These are phyloP conservation scores for Alectura lathami DNA, from an alignment of 2,113 vertebrate genomes.

Conservation along the genomic window DNA sequence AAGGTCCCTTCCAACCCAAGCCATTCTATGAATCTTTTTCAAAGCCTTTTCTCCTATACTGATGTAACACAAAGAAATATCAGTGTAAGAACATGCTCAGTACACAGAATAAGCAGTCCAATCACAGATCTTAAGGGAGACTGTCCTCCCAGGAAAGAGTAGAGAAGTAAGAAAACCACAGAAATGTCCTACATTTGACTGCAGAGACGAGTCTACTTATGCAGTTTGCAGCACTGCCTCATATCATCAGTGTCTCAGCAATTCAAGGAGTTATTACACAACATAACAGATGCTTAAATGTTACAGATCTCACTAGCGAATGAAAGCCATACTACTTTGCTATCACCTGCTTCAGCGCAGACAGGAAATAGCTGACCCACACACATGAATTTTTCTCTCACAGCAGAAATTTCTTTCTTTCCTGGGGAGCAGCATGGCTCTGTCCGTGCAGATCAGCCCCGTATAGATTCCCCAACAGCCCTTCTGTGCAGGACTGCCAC, in stretches of 20 bases:
- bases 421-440: neutral
- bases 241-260: neutral
- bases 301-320: conserved; percentile 4
- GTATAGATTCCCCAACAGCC: neutral
- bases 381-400: neutral
- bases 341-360: neutral
- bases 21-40: neutral
- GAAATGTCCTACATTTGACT: neutral
- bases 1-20: too few species aligned
- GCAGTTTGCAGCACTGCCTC: neutral
- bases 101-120: neutral
- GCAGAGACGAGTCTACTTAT: neutral
- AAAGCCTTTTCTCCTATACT: neutral
- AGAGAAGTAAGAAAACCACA: neutral
- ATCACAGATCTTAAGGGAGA: neutral
- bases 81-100: neutral
- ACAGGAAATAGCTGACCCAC: neutral
- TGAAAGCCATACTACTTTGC: neutral
- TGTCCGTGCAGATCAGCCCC: neutral
- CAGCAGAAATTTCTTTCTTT: neutral
- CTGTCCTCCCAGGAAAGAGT: neutral
- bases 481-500: neutral
- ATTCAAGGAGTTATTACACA: neutral
- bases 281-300: conserved; percentile 14
- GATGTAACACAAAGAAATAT: neutral